Evolutionary conservation across 2,888 invertebrate genomes (phyloP).

Genomic region (Drosophila lutescens): DNA sequence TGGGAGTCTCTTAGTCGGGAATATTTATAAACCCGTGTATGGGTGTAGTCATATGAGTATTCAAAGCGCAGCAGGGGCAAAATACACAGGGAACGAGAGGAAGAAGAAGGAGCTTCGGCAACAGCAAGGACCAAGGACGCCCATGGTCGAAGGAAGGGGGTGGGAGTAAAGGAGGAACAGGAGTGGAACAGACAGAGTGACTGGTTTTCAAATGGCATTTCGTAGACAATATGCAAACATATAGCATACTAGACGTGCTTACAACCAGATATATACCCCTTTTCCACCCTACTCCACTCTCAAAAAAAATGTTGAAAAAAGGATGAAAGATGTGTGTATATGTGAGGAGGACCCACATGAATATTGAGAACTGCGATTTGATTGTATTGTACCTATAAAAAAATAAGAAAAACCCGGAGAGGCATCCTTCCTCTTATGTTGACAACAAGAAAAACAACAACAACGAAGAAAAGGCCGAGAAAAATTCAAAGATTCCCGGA

Average conservation of each 20-base stretch:
- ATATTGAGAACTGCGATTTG: constrained; percentile 47
- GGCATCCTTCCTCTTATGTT: constrained; percentile 37
- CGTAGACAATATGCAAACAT: constrained; percentile 77
- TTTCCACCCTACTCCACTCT: neutral
- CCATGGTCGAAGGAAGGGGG: neutral
- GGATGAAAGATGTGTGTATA: neutral
- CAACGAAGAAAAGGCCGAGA: neutral
- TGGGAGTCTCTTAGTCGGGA: constrained; percentile 3
- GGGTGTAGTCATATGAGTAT: constrained; percentile 23
- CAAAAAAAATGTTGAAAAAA: neutral
- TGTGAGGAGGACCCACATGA: constrained; percentile 2
- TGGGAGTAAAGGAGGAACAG: neutral
- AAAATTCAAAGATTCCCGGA: constrained; percentile 5
- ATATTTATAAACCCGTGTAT: constrained; percentile 28
- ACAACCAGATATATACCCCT: neutral
- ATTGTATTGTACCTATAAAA: constrained; percentile 43
- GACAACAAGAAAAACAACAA: neutral
- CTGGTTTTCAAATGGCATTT: constrained; percentile 63
- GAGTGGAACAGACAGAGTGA: constrained; percentile 35
- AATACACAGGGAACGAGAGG: constrained; percentile 7
- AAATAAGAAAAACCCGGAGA: constrained; percentile 11
- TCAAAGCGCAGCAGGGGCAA: constrained; percentile 48
- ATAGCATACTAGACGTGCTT: constrained; percentile 61
- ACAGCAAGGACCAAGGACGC: constrained; percentile 23
- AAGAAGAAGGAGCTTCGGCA: constrained; percentile 30